Evolutionary conservation across 2,797 vertebrate genomes (phyloP).

Genomic region (Girardinus metallicus): DNA sequence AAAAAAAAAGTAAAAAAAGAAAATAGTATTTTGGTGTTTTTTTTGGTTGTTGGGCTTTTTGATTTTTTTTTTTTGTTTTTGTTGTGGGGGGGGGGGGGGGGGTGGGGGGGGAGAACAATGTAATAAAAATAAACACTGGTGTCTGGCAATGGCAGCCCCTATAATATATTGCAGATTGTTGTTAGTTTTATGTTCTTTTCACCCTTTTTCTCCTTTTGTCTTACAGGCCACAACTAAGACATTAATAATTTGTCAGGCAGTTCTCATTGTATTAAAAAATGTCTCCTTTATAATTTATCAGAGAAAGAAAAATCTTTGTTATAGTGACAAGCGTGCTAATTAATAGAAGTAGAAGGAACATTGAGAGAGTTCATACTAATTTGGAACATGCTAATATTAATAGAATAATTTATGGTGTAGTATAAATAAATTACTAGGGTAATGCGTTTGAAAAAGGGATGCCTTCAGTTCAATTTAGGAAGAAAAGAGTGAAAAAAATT

Average conservation of each 20-base stretch:
- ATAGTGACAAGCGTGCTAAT: constrained; percentile 85
- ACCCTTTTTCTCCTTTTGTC: constrained; percentile 69
- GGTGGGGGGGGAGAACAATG: not conserved
- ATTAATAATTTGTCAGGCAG: constrained; percentile 78
- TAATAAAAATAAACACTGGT: constrained; percentile 68
- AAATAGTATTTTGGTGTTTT: too few relatives aligned
- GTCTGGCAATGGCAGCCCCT: constrained; percentile 52
- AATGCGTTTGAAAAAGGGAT: constrained; percentile 83
- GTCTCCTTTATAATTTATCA: constrained; percentile 86
- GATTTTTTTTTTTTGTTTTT: not conserved
- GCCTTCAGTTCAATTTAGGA: constrained; percentile 81
- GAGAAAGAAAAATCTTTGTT: constrained; percentile 86
- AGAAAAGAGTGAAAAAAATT: constrained; percentile 53
- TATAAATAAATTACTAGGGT: constrained; percentile 87
- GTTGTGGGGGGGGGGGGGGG: constrained; percentile 21
- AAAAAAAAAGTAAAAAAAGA: too few relatives aligned
- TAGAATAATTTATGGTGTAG: constrained; percentile 86
- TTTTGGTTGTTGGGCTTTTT: too few relatives aligned
- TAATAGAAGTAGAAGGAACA: constrained; percentile 81
- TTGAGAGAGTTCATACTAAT: constrained; percentile 81
- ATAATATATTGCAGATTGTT: constrained; percentile 70
- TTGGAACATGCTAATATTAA: constrained; percentile 86
- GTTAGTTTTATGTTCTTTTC: constrained; percentile 73
- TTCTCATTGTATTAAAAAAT: constrained; percentile 85
- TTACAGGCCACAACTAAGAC: constrained; percentile 78